Base-by-base conservation (phyloP, 2,113 vertebrate species). In the Thamnophis sirtalis region DNA sequence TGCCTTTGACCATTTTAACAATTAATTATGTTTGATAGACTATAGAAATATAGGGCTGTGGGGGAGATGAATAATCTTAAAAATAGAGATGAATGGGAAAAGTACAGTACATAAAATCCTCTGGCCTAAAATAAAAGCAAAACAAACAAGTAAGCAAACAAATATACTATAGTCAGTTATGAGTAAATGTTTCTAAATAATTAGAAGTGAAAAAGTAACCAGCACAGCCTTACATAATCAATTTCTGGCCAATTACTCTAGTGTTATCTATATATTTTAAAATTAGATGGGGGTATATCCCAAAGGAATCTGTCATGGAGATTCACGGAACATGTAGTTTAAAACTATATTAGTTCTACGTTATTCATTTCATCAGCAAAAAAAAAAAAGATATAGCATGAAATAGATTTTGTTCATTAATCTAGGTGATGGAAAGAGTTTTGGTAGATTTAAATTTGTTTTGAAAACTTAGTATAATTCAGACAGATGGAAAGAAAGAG, bases 1-100 rank as follows among this genome's bases (percentile, higher is more conserved):
- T 89, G 85, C 33, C 54, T 80, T 86, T 89, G 54, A 26, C n/a
- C 38, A 54, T 88, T 92, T 85, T 84, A 84, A 24, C 90, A 93
- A 48, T 89, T 56, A 38, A 28, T 51, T 38, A 24, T 33, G 28
- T 86, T 89, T 87, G 22, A 58, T 22, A 9, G 68, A 49, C 80
- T 2, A 50, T 17, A 63, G 88, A 58, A 28, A 92, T 87, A 38
- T 50, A 9, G 51, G 33, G 33, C 15, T 11, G 10, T 43, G 33
- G 6, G 13, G 43, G 15, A 63, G 60, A 19, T 50, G 26, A 88
- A 91, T 51, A 87, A 54, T 8, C 73, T 55, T 87, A 63, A 93
- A 49, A 92, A 90, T 68, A 53, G 4, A 58, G 48, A 51, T 50
- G 28, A 86, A 51, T 84, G 43, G 38, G 33, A 63, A 85, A 90